These are phyloP conservation scores for Luscinia megarhynchos DNA, from an alignment of 2,797 vertebrate species.

Conservation along the genomic window DNA sequence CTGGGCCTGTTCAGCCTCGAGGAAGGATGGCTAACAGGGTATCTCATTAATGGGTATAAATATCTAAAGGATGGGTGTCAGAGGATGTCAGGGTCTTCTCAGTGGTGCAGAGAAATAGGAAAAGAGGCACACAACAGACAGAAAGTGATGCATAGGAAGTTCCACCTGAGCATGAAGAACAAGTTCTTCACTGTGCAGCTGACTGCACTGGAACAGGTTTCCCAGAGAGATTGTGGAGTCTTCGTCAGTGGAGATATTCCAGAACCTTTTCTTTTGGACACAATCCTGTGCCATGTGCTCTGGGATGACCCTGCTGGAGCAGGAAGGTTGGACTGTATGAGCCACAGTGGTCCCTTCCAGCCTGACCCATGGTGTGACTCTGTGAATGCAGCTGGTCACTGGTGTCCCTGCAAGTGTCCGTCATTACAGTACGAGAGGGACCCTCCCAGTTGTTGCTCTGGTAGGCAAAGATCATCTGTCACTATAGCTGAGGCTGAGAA, in stretches of 20 bases:
- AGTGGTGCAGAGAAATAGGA: neutral
- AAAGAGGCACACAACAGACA: neutral
- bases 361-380: neutral
- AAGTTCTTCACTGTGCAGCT: neutral
- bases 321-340: neutral
- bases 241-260: neutral
- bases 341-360: neutral
- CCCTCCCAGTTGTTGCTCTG: neutral
- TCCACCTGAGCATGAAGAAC: neutral
- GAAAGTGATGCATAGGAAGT: neutral
- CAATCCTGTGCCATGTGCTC: neutral
- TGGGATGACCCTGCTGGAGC: neutral
- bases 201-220: neutral
- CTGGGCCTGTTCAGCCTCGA: neutral
- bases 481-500: neutral
- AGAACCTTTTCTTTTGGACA: neutral
- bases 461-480: neutral
- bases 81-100: neutral
- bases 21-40: neutral
- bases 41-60: neutral
- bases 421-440: neutral
- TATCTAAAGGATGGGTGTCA: neutral
- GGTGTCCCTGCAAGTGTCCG: fast-evolving
- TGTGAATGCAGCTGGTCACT: neutral
- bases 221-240: neutral